These are phyloP conservation scores for Syrmaticus mikado DNA, from an alignment of 2,113 vertebrate species.

Conservation along the genomic window DNA sequence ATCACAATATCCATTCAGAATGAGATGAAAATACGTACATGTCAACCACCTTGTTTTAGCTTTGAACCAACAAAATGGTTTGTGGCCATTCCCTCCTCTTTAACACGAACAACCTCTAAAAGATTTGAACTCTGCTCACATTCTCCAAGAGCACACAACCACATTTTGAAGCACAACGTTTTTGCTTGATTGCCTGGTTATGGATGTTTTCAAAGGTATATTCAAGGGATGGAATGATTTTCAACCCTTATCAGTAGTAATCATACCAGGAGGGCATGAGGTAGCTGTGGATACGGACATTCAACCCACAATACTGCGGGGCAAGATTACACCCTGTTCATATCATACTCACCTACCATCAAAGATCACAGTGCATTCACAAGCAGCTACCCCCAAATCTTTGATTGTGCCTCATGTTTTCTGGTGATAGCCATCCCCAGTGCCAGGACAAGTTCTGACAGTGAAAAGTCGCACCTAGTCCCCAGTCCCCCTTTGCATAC, in stretches of 20 bases:
- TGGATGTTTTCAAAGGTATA: neutral
- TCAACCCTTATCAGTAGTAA: neutral
- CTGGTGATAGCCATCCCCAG: neutral
- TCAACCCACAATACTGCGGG: neutral
- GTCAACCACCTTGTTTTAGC: neutral
- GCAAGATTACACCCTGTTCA: neutral
- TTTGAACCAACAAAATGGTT: neutral
- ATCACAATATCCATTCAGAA: neutral
- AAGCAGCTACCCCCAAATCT: neutral
- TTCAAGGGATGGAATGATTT: neutral
- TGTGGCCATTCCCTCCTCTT: too few relatives aligned
- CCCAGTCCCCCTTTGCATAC: neutral
- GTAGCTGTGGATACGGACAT: neutral
- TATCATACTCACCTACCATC: too few relatives aligned
- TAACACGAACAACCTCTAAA: neutral
- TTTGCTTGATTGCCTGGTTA: neutral
- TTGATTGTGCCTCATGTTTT: neutral
- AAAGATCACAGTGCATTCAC: rapidly evolving
- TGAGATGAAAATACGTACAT: rapidly evolving
- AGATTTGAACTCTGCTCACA: neutral
- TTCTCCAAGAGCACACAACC: neutral
- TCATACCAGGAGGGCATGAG: neutral
- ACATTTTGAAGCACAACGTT: neutral
- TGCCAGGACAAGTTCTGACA: neutral
- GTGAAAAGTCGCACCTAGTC: neutral